Evolutionary conservation across 1,140 invertebrate species (phyloP).

Genomic region (Formica exsecta): DNA sequence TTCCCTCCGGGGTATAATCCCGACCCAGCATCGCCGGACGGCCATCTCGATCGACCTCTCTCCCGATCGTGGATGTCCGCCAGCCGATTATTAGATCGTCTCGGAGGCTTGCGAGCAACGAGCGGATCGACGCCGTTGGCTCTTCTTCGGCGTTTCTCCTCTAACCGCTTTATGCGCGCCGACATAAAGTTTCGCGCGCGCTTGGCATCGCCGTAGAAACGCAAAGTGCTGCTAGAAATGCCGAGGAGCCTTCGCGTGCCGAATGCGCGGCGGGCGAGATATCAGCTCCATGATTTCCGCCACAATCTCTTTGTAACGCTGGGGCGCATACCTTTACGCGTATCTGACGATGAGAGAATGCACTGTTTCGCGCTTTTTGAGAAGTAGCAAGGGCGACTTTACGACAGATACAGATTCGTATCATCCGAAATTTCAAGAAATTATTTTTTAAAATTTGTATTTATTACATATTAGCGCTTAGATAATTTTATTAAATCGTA

Average conservation of each 20-base stretch:
- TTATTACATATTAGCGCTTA: not conserved
- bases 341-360: not conserved
- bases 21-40: slow-evolving; percentile 16
- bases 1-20: slow-evolving; percentile 67
- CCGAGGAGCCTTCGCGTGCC: slow-evolving; percentile 38
- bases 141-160: not conserved
- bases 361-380: not conserved
- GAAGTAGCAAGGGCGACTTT: not conserved
- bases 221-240: slow-evolving; percentile 36
- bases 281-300: slow-evolving; percentile 7
- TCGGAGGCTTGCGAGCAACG: slow-evolving; percentile 22
- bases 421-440: not conserved
- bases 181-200: slow-evolving; percentile 43
- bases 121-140: not conserved
- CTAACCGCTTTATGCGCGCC: slow-evolving; percentile 34
- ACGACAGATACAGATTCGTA: not conserved
- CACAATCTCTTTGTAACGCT: slow-evolving; percentile 49
- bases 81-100: slow-evolving; percentile 72
- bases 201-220: slow-evolving; percentile 12
- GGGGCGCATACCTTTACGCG: slow-evolving; percentile 21
- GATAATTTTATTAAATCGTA: slow-evolving; percentile 12
- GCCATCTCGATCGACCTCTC: slow-evolving; percentile 55
- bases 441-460: not conserved
- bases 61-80: slow-evolving; percentile 34
- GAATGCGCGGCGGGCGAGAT: slow-evolving; percentile 9